phyloP scores from a whole-genome alignment of 2,888 invertebrate genomes.

The Congeria kusceri region DNA sequence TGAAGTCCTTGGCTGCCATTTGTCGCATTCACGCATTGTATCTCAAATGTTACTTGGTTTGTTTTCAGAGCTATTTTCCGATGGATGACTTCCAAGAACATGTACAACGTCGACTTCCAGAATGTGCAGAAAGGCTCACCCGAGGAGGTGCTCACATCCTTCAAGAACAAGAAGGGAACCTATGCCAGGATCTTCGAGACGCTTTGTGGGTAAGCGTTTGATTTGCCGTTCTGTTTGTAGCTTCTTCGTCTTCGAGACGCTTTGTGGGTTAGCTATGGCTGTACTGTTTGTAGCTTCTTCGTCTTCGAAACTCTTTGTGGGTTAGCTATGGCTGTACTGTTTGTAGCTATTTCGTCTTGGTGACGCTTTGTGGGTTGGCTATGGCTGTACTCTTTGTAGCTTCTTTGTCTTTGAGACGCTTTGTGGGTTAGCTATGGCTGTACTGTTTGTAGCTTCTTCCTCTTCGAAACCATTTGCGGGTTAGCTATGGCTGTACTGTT shows the following conservation, averaged over 20 bases:
- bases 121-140: slow-evolving; percentile 82
- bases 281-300: too few relatives aligned
- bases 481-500: too few relatives aligned
- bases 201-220: slow-evolving; percentile 80
- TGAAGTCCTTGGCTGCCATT: too few relatives aligned
- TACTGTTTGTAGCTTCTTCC: too few relatives aligned
- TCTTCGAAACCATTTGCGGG: too few relatives aligned
- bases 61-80: slow-evolving; percentile 84
- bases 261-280: slow-evolving; percentile 80
- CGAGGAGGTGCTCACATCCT: slow-evolving; percentile 84
- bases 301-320: slow-evolving; percentile 84
- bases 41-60: too few relatives aligned
- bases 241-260: slow-evolving; percentile 84
- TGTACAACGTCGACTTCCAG: slow-evolving; percentile 84
- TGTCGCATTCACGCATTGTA: too few relatives aligned
- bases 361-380: slow-evolving; percentile 83
- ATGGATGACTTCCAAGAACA: slow-evolving; percentile 86
- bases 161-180: slow-evolving; percentile 85
- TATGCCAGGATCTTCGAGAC: slow-evolving; percentile 85
- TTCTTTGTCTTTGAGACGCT: slow-evolving; percentile 85
- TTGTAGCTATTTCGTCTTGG: too few relatives aligned
- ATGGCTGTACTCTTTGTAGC: too few relatives aligned
- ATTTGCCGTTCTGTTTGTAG: too few relatives aligned
- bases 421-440: slow-evolving; percentile 78
- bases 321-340: slow-evolving; percentile 73